Percentiles rank a stretch among this genome's conserved stretches.
Conservation (phyloP, 2,888 invertebrate genomes). For the Anodontia alba region DNA sequence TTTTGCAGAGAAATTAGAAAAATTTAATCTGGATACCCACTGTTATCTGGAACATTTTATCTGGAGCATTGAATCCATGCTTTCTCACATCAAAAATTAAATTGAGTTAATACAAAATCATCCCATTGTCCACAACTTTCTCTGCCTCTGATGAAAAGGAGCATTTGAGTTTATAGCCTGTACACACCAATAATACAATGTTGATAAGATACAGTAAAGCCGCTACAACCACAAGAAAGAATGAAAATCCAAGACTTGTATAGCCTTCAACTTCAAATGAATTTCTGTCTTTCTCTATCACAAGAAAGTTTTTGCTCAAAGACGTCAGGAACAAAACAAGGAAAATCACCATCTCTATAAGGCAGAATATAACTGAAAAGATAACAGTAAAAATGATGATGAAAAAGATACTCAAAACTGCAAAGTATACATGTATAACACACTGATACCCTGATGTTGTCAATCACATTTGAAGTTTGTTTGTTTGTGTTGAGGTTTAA, state of each 20-base stretch:
- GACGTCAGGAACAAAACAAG: constrained; percentile 92
- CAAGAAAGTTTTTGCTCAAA: constrained; percentile 93
- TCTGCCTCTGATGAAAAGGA: constrained; percentile 88
- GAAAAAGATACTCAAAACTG: neutral
- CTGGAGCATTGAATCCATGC: too few relatives aligned
- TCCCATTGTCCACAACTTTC: constrained; percentile 88
- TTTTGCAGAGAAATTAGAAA: too few relatives aligned
- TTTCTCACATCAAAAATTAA: too few relatives aligned
- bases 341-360: constrained; percentile 93
- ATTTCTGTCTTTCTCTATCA: constrained; percentile 89
- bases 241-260: constrained; percentile 94
- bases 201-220: constrained; percentile 90
- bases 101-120: constrained; percentile 86
- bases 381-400: constrained; percentile 25
- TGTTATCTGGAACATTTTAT: too few relatives aligned
- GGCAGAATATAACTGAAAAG: constrained; percentile 90
- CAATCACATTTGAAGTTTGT: too few relatives aligned
- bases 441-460: too few relatives aligned
- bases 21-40: too few relatives aligned
- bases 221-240: constrained; percentile 93
- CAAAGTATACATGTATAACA: too few relatives aligned
- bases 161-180: constrained; percentile 89
- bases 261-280: constrained; percentile 92
- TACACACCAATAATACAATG: constrained; percentile 90
- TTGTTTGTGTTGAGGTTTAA: too few relatives aligned